phyloP scores from a whole-genome alignment of 2,888 invertebrate genomes.

The Lobophora halterata region DNA sequence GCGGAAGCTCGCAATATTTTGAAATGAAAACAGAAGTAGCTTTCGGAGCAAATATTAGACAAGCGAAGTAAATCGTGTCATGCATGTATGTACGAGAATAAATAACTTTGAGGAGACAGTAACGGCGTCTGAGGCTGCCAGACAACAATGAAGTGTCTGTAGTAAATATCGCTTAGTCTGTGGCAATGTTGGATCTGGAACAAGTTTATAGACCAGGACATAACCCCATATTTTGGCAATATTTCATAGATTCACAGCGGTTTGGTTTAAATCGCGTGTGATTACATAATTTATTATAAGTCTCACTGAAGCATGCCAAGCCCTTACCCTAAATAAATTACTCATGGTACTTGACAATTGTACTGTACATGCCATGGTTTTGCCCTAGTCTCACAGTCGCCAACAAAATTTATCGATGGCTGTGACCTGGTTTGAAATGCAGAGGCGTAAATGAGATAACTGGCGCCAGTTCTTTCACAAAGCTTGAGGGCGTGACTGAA shows the following conservation, averaged over 20 bases:
- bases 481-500: too few relatives aligned
- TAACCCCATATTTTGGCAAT: conserved; percentile 12
- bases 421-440: not conserved
- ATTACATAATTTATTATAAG: too few relatives aligned
- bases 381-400: not conserved
- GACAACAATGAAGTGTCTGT: conserved; percentile 21
- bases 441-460: too few relatives aligned
- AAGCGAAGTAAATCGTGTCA: conserved; percentile 21
- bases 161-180: conserved; percentile 4
- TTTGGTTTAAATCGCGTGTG: too few relatives aligned
- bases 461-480: not conserved
- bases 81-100: conserved; percentile 14
- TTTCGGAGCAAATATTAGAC: not conserved
- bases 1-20: too few relatives aligned
- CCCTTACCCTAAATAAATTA: too few relatives aligned
- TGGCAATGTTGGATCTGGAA: conserved; percentile 1
- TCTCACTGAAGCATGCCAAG: too few relatives aligned
- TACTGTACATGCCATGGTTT: not conserved
- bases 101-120: conserved; percentile 20
- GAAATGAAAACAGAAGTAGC: not conserved
- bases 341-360: too few relatives aligned
- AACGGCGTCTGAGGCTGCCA: conserved; percentile 18
- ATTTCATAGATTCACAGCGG: conserved; percentile 11
- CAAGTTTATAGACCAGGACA: conserved; percentile 4
- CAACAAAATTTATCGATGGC: not conserved